Base-by-base conservation (phyloP, 2,113 vertebrate species). In the Cavia porcellus region DNA sequence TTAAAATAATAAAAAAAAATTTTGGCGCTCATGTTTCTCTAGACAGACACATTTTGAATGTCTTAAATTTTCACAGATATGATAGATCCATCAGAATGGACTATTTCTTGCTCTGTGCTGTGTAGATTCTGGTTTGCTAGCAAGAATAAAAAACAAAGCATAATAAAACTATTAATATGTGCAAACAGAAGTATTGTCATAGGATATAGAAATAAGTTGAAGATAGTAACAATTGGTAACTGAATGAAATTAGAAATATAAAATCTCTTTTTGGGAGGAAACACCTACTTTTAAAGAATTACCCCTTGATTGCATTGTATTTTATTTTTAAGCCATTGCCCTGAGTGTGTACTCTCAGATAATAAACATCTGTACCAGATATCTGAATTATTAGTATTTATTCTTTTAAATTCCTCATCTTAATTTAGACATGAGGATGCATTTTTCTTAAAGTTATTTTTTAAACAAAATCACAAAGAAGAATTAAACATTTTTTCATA, bases 71-170 rank as follows among this genome's bases (percentile, higher is more conserved):
- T 77, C n/a, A 70, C 81, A 98, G 93, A 96, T 98, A 87, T 92
- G 98, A 83, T 94, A 98, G 97, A 97, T 89, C 61, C 86, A 79
- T 93, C 38, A 98, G 57, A 92, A 96, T 86, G 94, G 85, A 95
- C 98, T 97, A 98, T 95, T 96, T 57, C 82, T 32, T 96, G 8
- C 72, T 97, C 20, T 96, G 87, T 86, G 45, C 42, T 90, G 61
- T 38, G 97, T 35, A 96, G 10, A 97, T 91, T 96, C 97, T 97
- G 30, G 81, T 93, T 97, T 89, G 96, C 95, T 98, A 98, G 17
- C 75, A 97, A 97, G 96, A 97, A 95, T 97, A 97, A 97, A 97
- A 98, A 96, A 89, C 93, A 97, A 98, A 98, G 32, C 86, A 77
- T 96, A 98, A 90, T 90, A 97, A 96, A 66, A 96, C 86, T 93